Evolutionary conservation across 1,140 invertebrate species (phyloP).

Genomic region (Brachystomella parvula): DNA sequence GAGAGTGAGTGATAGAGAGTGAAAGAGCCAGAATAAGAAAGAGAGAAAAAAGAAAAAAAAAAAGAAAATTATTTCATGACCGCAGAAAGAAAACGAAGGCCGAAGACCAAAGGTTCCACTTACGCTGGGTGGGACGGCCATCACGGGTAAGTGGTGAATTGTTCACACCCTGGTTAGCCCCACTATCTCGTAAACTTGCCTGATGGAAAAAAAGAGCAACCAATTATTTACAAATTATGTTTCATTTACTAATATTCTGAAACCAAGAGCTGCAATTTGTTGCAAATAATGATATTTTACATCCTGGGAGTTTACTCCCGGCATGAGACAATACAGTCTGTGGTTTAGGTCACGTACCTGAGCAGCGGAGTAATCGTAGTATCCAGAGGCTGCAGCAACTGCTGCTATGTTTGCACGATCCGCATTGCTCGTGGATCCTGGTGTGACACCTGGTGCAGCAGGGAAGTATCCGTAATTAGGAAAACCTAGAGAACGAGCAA

Average conservation of each 20-base stretch:
- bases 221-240: no score
- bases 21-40: not conserved
- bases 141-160: constrained; percentile 32
- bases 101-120: constrained; percentile 13
- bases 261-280: no score
- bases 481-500: constrained; percentile 39
- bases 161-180: constrained; percentile 33
- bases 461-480: constrained; percentile 44
- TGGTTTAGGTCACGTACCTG: constrained; percentile 30
- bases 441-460: constrained; percentile 38
- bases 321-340: not conserved
- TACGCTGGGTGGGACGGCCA: constrained; percentile 37
- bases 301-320: not conserved
- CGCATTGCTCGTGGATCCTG: constrained; percentile 34
- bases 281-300: no score
- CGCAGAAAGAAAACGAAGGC: not conserved
- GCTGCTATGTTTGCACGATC: constrained; percentile 33
- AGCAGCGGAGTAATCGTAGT: constrained; percentile 39
- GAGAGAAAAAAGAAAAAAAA: constrained; percentile 15
- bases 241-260: no score
- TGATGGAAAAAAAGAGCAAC: constrained; percentile 20
- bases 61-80: not conserved
- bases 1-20: not conserved
- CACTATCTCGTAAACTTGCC: constrained; percentile 36
- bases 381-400: constrained; percentile 33